Evolutionary conservation across 2,888 invertebrate species (phyloP).

Genomic region (Aleiodes leptofemur): DNA sequence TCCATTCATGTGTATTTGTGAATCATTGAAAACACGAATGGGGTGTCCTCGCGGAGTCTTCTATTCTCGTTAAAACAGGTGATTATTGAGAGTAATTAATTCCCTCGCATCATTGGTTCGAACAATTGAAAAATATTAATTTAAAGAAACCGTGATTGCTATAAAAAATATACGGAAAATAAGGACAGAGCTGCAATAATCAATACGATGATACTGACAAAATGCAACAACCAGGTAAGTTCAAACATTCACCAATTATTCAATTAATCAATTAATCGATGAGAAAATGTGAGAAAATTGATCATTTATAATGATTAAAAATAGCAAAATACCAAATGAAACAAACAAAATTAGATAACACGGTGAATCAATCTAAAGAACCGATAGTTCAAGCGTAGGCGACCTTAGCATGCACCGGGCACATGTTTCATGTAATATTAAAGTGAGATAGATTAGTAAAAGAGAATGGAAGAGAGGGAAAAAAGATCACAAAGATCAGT

Average conservation of each 20-base stretch:
- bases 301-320: no score
- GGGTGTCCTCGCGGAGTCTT: not conserved
- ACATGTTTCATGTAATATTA: not conserved
- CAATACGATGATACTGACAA: not conserved
- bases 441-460: not conserved
- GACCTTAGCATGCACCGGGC: not conserved
- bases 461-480: not conserved
- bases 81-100: not conserved
- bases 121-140: not conserved
- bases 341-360: not conserved
- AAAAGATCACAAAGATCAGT: not conserved
- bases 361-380: not conserved
- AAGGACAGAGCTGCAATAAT: not conserved
- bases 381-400: no score
- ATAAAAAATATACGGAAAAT: not conserved
- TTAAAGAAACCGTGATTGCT: not conserved
- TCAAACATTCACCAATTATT: not conserved
- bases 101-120: no score
- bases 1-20: slow-evolving; percentile 9
- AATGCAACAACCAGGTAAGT: slow-evolving; percentile 1
- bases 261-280: not conserved
- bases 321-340: not conserved
- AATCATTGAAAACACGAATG: slow-evolving; percentile 23
- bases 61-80: slow-evolving; percentile 5
- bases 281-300: no score